These are phyloP conservation scores for Elanus axillaris DNA, from an alignment of 2,113 vertebrate species.

Conservation along the genomic window DNA sequence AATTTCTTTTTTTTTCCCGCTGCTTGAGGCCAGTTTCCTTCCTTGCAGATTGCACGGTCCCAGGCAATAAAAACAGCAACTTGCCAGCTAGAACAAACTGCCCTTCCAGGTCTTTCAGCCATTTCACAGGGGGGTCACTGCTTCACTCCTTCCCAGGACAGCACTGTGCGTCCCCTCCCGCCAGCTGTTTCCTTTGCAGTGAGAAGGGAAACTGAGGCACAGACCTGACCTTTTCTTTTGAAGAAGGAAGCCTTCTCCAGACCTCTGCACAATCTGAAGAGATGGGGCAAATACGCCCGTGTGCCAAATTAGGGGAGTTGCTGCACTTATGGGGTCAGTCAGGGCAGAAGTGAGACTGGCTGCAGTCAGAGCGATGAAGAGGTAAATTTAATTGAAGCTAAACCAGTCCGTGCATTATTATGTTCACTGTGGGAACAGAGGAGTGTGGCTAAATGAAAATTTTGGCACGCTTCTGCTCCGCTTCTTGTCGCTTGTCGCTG, in stretches of 20 bases:
- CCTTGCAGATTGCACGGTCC: neutral
- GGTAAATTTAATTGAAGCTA: neutral
- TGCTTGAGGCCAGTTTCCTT: neutral
- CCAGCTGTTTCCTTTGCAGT: neutral
- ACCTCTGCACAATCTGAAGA: accelerated
- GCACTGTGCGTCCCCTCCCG: accelerated
- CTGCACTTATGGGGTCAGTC: accelerated
- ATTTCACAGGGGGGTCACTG: accelerated
- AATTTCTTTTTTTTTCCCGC: neutral
- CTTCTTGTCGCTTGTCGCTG: neutral
- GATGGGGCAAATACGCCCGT: neutral
- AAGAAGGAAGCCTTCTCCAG: neutral
- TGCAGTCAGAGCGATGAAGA: neutral
- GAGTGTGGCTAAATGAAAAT: neutral
- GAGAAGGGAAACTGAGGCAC: neutral
- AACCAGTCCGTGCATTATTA: accelerated
- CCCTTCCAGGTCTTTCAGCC: neutral
- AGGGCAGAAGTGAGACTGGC: neutral
- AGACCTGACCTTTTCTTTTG: neutral
- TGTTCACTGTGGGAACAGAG: neutral
- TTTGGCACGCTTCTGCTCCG: neutral
- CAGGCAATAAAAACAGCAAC: neutral
- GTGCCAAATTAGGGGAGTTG: neutral
- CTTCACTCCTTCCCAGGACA: neutral
- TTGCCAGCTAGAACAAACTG: neutral